These are phyloP conservation scores for Boloria selene DNA, from an alignment of 2,888 invertebrate species.

Conservation along the genomic window DNA sequence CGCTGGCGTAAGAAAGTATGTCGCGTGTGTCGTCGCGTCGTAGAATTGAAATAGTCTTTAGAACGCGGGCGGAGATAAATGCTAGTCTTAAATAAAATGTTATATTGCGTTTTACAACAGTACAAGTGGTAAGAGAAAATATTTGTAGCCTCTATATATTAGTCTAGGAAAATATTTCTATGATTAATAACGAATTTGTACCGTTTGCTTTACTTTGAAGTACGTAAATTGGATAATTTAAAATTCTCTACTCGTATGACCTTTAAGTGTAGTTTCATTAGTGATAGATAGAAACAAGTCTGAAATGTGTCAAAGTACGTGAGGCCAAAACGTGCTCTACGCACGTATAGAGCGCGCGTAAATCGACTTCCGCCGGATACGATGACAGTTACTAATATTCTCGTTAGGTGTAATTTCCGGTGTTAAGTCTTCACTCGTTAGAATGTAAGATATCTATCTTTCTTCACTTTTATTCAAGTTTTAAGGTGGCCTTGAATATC, in stretches of 20 bases:
- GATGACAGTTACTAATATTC: constrained; percentile 44
- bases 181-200: no score
- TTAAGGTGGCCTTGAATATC: neutral
- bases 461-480: neutral
- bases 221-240: neutral
- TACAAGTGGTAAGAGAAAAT: no score
- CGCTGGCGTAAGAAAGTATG: no score
- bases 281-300: constrained; percentile 7
- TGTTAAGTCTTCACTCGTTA: constrained; percentile 37
- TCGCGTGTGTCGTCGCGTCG: no score
- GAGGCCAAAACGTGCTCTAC: neutral
- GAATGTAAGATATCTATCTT: neutral
- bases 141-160: no score
- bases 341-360: constrained; percentile 1
- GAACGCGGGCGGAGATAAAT: no score
- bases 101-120: no score
- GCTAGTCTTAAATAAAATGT: no score
- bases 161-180: no score
- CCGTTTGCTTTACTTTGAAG: no score
- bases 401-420: constrained; percentile 51
- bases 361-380: constrained; percentile 8
- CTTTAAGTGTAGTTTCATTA: constrained; percentile 15
- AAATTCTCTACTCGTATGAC: neutral
- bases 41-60: no score
- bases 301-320: constrained; percentile 1